Conservation (phyloP, 2,888 invertebrate genomes). For the Pristionchus japonicus region DNA sequence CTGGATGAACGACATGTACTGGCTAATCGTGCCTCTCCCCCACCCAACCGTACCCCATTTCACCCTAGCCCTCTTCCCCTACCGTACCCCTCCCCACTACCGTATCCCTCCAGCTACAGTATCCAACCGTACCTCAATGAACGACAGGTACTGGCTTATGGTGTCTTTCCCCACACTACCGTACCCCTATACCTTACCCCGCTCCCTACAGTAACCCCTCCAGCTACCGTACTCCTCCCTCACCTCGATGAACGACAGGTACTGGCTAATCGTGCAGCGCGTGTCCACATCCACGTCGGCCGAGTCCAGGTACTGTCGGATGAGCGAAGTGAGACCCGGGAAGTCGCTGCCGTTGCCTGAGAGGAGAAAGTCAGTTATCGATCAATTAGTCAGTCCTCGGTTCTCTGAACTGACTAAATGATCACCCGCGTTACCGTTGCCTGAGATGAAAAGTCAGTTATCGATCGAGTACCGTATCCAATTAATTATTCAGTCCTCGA, state of each 20-base stretch:
- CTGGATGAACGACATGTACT: no score
- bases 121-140: neutral
- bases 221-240: neutral
- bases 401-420: neutral
- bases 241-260: conserved; percentile 81
- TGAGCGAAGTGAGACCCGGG: conserved; percentile 93
- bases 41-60: no score
- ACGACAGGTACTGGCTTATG: neutral
- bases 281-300: conserved; percentile 99
- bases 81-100: no score
- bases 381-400: no score
- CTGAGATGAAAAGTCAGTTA: neutral
- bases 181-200: neutral
- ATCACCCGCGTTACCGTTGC: neutral
- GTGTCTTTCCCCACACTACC: no score
- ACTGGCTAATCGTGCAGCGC: conserved; percentile 93
- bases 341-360: conserved; percentile 85
- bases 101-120: no score
- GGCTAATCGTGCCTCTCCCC: no score
- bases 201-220: neutral
- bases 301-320: conserved; percentile 91
- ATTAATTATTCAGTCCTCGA: neutral
- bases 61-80: no score
- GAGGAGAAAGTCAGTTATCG: conserved; percentile 26
- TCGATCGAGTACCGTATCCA: neutral